Conservation (phyloP, 1,140 invertebrate species). For the Vanessa tameamea region DNA sequence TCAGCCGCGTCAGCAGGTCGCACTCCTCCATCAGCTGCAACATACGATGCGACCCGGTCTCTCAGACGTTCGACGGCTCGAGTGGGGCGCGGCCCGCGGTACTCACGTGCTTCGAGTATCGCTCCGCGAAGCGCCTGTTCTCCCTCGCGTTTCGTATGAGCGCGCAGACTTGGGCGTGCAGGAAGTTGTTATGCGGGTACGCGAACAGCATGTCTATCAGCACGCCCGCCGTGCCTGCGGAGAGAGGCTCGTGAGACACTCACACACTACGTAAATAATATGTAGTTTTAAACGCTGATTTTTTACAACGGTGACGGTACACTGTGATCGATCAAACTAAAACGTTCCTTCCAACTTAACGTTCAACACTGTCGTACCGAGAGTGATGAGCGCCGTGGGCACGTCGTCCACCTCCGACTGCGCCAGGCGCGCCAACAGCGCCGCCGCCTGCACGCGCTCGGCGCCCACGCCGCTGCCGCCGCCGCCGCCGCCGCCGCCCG, state of each 20-base stretch:
- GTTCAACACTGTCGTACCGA: constrained; percentile 45
- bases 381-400: constrained; percentile 67
- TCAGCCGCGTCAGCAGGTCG: constrained; percentile 78
- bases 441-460: constrained; percentile 87
- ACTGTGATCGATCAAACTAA: no score
- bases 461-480: constrained; percentile 34
- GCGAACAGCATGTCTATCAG: constrained; percentile 91
- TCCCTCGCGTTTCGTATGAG: constrained; percentile 85
- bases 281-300: no score
- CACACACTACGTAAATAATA: no score
- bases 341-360: no score
- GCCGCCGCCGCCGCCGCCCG: constrained; percentile 19
- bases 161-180: constrained; percentile 91
- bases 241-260: not conserved
- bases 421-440: constrained; percentile 86
- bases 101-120: constrained; percentile 65
- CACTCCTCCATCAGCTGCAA: constrained; percentile 80
- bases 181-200: constrained; percentile 93
- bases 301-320: no score
- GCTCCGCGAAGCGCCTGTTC: constrained; percentile 48
- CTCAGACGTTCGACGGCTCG: no score
- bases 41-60: not conserved
- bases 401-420: constrained; percentile 84
- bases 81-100: not conserved
- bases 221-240: constrained; percentile 70